A percentile compares a stretch with the other conserved stretches of the same genome.
Conservation (phyloP, 2,888 invertebrate species). For the Stomorhina lunata region DNA sequence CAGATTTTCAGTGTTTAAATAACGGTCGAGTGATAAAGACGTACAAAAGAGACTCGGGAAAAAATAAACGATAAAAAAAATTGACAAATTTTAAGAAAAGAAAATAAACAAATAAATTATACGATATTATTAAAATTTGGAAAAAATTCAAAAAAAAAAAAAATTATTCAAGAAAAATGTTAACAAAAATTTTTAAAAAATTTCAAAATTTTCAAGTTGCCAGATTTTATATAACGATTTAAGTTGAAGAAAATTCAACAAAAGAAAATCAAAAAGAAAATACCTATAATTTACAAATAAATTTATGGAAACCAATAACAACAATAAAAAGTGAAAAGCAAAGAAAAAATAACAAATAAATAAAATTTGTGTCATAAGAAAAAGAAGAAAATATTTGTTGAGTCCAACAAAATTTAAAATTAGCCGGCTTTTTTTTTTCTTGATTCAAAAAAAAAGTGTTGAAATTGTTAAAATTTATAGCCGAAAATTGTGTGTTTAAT, state of each 20-base stretch:
- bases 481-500: background rate
- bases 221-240: constrained; percentile 7
- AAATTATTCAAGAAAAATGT: constrained; percentile 32
- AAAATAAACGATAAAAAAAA: background rate
- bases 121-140: constrained; percentile 2
- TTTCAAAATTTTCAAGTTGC: constrained; percentile 50
- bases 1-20: constrained; percentile 53
- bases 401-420: background rate
- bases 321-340: constrained; percentile 1
- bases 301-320: background rate
- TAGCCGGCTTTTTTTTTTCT: constrained; percentile 9
- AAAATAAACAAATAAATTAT: constrained; percentile 13
- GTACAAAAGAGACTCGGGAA: background rate
- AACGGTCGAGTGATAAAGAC: constrained; percentile 51
- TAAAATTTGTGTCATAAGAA: constrained; percentile 31
- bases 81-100: background rate
- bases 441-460: constrained; percentile 10
- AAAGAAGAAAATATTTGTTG: background rate
- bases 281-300: background rate
- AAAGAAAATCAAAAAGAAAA: background rate
- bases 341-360: background rate
- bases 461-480: background rate
- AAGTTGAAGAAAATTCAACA: constrained; percentile 2
- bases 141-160: background rate
- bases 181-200: constrained; percentile 46